Conservation (phyloP, 2,797 vertebrate genomes). For the Cirrhinus mrigala region DNA sequence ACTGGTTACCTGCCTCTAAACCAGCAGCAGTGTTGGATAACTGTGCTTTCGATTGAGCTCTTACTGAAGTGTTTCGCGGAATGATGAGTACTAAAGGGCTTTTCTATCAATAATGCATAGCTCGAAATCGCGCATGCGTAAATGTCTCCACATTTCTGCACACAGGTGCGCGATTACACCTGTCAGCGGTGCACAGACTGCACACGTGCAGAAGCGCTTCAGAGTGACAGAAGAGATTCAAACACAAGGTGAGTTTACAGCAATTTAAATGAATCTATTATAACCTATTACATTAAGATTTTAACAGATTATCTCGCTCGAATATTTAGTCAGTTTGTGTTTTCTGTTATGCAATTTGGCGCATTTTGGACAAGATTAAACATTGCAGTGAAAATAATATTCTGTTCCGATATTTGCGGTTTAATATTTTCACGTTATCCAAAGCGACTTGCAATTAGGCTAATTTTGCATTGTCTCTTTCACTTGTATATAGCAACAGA, state of each 20-base stretch:
- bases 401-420: background rate
- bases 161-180: background rate
- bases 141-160: background rate
- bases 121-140: background rate
- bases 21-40: slow-evolving; percentile 21
- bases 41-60: background rate
- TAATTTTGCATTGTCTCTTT: background rate
- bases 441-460: background rate
- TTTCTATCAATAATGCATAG: slow-evolving; percentile 77
- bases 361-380: background rate
- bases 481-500: background rate
- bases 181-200: slow-evolving; percentile 23
- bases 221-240: slow-evolving; percentile 22
- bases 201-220: background rate
- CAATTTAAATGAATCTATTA: background rate
- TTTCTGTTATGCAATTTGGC: background rate
- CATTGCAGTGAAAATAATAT: background rate
- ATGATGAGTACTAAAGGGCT: slow-evolving; percentile 70
- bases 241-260: slow-evolving; percentile 25
- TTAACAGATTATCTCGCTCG: background rate
- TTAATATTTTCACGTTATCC: background rate
- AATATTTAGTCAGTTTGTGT: background rate
- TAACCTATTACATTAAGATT: background rate
- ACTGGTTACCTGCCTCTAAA: slow-evolving; percentile 16
- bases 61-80: slow-evolving; percentile 8